Evolutionary conservation across 2,797 vertebrate species (phyloP).

Genomic region (Petrocephalus schoutedeni): DNA sequence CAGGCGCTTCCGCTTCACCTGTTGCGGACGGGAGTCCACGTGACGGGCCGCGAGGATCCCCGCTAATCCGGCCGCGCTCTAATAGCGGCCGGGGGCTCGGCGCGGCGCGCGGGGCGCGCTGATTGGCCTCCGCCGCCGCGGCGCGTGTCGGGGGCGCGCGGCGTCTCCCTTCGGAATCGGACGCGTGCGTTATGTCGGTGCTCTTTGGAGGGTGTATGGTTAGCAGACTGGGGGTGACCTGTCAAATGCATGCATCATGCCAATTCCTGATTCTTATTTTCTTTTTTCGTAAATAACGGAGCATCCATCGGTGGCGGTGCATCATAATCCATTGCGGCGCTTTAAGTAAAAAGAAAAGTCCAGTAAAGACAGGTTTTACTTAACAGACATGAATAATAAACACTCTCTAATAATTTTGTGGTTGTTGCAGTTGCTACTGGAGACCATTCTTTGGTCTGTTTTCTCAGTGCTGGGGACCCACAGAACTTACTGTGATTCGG

Average conservation of each 20-base stretch:
- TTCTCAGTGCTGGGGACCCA: background rate
- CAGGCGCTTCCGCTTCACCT: constrained; percentile 49
- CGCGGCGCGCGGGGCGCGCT: background rate
- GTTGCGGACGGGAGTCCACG: constrained; percentile 44
- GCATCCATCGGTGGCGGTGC: background rate
- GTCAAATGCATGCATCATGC: background rate
- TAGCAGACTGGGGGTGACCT: background rate
- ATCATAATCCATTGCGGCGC: background rate
- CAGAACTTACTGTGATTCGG: background rate
- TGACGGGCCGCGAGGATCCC: constrained; percentile 29
- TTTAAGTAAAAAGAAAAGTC: background rate
- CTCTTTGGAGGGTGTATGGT: background rate
- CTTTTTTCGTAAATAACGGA: background rate
- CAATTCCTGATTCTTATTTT: background rate
- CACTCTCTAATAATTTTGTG: background rate
- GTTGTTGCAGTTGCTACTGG: background rate
- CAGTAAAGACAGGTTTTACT: background rate
- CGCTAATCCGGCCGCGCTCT: background rate
- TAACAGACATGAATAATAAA: background rate
- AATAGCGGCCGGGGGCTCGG: background rate
- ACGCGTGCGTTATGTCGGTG: background rate
- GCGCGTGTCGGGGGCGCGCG: background rate
- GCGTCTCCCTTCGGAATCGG: background rate
- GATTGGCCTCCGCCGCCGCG: background rate
- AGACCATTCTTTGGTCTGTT: background rate